phyloP scores from a whole-genome alignment of 2,888 invertebrate species.

The Leptopterna dolabrata region DNA sequence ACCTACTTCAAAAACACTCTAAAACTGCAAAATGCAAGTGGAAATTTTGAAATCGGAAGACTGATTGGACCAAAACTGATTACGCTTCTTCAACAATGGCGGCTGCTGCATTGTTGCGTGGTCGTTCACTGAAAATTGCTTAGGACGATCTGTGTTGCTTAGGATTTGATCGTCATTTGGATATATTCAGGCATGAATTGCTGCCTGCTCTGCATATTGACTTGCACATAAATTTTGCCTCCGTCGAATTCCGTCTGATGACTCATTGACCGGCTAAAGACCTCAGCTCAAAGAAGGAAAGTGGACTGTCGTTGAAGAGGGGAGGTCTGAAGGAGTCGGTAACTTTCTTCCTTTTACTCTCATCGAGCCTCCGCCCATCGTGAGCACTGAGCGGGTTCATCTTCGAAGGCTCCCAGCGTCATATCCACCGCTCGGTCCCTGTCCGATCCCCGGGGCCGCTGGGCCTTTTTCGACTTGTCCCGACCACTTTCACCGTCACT shows the following conservation, averaged over 20 bases:
- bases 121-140: too few species aligned
- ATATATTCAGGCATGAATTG: too few species aligned
- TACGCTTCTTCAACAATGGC: too few species aligned
- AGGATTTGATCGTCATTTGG: too few species aligned
- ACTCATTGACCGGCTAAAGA: background rate
- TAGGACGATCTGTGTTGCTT: too few species aligned
- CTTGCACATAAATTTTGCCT: too few species aligned
- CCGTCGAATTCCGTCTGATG: background rate
- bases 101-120: too few species aligned
- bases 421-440: background rate
- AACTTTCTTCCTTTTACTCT: constrained; percentile 11
- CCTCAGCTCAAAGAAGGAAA: background rate
- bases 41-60: too few species aligned
- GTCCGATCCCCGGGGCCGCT: background rate
- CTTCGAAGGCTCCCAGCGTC: background rate
- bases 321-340: background rate
- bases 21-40: too few species aligned
- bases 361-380: background rate
- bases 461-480: background rate
- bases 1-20: too few species aligned
- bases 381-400: background rate
- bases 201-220: too few species aligned
- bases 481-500: constrained; percentile 3
- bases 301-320: background rate
- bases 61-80: too few species aligned